Base-by-base conservation (phyloP, 2,888 invertebrate species). In the Nemotelus nigrinus region DNA sequence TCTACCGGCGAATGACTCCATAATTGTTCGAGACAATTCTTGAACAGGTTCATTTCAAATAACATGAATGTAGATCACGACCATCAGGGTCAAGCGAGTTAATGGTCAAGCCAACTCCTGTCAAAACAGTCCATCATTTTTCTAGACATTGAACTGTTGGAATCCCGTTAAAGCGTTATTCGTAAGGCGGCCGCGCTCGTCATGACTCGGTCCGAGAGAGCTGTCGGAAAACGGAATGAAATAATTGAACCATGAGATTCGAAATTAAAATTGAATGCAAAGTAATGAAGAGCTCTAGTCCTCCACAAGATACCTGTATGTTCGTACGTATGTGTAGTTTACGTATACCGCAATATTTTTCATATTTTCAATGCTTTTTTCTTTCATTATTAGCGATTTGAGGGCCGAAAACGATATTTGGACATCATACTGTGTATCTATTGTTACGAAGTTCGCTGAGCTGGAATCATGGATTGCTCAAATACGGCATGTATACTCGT, bases 231-330 rank as follows among this genome's bases (percentile, higher is more conserved):
- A 65, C 77, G 75, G 76, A 78, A 63, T 58, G 72, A 78, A 78
- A 77, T 78, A 79, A 79, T 78, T 79, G 77, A 79, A 79, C 79
- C 77, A 79, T 79, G 77, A 79, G 79, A 79, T 79, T 78, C 76
- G 79, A 79, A 79, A 79, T 79, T 79, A 79, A 79, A 78, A 79
- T 78, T 79, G 77, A 78, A 79, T 79, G 77, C 77, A 76, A 76
- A 71, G 77, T 79, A 79, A 79, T 79, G 77, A 79, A 79, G 79
- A 75, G 77, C 63, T 74, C 74, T 41, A 74, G 43, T 64, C 76
- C 65, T 64, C 65, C 76, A 41, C 57, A 58, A 72, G 58, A 58
- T 44, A 72, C n/a, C 47, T 48, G 67, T 39, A 41, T 2, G 43
- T 70, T n/a, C 8, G 65, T 55, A 57, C 41, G 58, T 44, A 45